Evolutionary conservation across 2,888 invertebrate species (phyloP).

Genomic region (Stenurella melanura): DNA sequence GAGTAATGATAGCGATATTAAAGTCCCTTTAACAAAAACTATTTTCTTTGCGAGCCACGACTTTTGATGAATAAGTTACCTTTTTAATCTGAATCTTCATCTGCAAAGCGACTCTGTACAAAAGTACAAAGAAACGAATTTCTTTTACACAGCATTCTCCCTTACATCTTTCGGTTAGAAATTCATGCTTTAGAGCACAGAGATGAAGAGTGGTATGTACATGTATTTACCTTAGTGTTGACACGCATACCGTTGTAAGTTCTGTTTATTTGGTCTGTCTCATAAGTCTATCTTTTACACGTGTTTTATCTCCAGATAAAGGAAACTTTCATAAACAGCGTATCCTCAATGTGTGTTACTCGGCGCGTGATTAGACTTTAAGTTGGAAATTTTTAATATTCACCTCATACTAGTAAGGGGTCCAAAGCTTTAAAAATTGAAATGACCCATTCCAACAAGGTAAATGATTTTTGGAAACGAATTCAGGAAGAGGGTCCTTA

Average conservation of each 20-base stretch:
- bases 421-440: no score
- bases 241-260: slow-evolving; percentile 42
- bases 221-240: slow-evolving; percentile 48
- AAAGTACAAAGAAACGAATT: neutral
- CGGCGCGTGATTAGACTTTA: slow-evolving; percentile 32
- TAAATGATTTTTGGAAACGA: no score
- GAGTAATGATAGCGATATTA: no score
- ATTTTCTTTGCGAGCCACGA: neutral
- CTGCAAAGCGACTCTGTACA: neutral
- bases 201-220: slow-evolving; percentile 11
- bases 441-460: no score
- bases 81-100: slow-evolving; percentile 7
- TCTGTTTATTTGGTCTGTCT: slow-evolving; percentile 53
- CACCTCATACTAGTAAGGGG: no score
- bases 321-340: slow-evolving; percentile 50
- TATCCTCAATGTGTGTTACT: slow-evolving; percentile 25
- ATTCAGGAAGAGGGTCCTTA: no score
- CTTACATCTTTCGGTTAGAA: neutral
- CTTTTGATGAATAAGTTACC: neutral
- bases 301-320: slow-evolving; percentile 52
- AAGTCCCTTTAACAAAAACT: neutral
- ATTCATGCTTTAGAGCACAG: neutral
- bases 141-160: neutral
- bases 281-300: slow-evolving; percentile 52
- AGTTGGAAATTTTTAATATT: slow-evolving; percentile 29